A percentile compares a stretch with the other conserved stretches of the same genome.
Conservation (phyloP, 2,113 vertebrate species). For the Pteropus alecto region DNA sequence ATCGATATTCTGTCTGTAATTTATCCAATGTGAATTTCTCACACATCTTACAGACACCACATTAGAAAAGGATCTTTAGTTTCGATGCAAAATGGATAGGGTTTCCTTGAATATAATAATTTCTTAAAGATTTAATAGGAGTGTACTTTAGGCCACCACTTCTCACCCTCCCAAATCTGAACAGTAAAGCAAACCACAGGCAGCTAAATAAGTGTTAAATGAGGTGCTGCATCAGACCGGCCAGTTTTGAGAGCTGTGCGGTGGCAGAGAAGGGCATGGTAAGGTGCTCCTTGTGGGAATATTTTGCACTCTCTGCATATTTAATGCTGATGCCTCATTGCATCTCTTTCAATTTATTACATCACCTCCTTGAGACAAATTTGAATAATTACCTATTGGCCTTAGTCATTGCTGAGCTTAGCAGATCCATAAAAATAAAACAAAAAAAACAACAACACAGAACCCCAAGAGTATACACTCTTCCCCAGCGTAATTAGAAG, state of each 20-base stretch:
- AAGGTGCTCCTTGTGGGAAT: slow-evolving; percentile 50
- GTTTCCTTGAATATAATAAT: slow-evolving; percentile 1
- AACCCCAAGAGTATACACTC: not conserved
- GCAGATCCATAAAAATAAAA: slow-evolving; percentile 33
- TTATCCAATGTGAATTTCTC: not conserved
- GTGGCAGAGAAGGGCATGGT: slow-evolving; percentile 48
- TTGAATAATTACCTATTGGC: slow-evolving; percentile 45
- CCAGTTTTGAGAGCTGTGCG: slow-evolving; percentile 18
- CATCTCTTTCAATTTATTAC: slow-evolving; percentile 63
- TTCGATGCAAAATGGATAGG: not conserved
- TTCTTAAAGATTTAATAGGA: not conserved
- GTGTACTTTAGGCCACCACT: not conserved
- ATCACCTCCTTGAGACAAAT: slow-evolving; percentile 49
- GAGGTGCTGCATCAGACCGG: slow-evolving; percentile 49
- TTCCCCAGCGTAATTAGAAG: slow-evolving; percentile 25
- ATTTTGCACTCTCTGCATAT: slow-evolving; percentile 56
- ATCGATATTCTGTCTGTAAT: not conserved
- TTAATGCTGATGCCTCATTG: slow-evolving; percentile 67
- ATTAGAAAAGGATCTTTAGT: not conserved
- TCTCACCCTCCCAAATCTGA: not conserved
- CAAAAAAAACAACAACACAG: not conserved
- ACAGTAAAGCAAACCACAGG: not conserved
- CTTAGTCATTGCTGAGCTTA: slow-evolving; percentile 71
- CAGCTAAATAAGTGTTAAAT: slow-evolving; percentile 24
- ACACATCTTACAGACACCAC: not conserved